These are phyloP conservation scores for Rousettus leschenaultii DNA, from an alignment of 2,113 vertebrate species.

Conservation along the genomic window DNA sequence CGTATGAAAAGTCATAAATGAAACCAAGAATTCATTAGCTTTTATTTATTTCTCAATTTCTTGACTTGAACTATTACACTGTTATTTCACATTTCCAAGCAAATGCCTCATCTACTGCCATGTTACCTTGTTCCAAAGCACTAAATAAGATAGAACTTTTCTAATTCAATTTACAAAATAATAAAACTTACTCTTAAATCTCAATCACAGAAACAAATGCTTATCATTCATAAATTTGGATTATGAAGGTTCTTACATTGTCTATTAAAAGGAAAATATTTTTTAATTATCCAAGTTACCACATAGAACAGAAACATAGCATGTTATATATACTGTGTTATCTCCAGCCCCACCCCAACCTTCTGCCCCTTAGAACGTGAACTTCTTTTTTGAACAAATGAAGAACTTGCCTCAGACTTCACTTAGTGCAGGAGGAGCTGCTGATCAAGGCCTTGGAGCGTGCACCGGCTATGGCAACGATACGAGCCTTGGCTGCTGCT, in stretches of 20 bases:
- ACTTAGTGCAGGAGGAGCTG: background rate
- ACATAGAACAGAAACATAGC: background rate
- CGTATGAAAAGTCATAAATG: background rate
- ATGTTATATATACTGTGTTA: background rate
- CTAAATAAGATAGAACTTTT: background rate
- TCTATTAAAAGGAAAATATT: background rate
- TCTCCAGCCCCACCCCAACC: background rate
- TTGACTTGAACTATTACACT: background rate
- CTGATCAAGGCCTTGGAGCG: background rate
- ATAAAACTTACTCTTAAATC: background rate
- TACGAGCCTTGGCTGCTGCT: background rate
- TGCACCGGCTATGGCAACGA: background rate
- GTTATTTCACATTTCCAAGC: constrained; percentile 10
- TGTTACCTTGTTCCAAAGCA: background rate
- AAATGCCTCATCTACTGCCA: background rate
- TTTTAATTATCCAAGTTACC: background rate
- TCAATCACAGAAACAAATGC: background rate
- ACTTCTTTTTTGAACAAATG: background rate
- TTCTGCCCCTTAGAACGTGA: background rate
- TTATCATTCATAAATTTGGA: background rate
- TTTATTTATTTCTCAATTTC: constrained; percentile 6
- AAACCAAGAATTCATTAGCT: background rate
- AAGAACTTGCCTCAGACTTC: background rate
- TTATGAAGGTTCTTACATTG: background rate
- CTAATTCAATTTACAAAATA: background rate